Conservation (phyloP, 2,888 invertebrate species). For the Psylliodes chrysocephalus region DNA sequence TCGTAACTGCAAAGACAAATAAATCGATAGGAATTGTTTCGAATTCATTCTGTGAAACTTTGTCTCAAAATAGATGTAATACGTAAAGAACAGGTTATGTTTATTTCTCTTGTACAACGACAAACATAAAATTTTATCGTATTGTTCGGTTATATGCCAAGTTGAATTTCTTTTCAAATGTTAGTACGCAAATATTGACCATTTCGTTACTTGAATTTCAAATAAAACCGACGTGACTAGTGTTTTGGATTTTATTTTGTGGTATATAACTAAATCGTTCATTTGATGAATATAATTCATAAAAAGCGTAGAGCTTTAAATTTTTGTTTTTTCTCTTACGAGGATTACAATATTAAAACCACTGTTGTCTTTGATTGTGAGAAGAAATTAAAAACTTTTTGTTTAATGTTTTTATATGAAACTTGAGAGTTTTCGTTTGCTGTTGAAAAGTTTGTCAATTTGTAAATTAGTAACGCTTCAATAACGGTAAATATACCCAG, state of each 20-base stretch:
- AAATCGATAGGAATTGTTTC: background rate
- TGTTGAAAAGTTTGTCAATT: too few species aligned
- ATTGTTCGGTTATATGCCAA: constrained; percentile 1
- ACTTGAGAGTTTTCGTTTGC: too few species aligned
- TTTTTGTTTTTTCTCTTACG: too few species aligned
- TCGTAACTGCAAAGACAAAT: background rate
- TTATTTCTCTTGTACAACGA: background rate
- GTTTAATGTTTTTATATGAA: too few species aligned
- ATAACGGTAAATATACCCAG: too few species aligned
- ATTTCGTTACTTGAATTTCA: constrained; percentile 8
- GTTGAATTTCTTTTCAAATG: constrained; percentile 11
- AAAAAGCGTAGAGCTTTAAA: too few species aligned
- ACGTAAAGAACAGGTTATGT: constrained; percentile 1
- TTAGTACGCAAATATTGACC: constrained; percentile 2
- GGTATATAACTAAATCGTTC: background rate
- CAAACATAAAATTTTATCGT: constrained; percentile 13
- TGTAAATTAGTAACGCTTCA: too few species aligned
- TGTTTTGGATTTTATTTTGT: background rate
- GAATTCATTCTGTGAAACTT: background rate
- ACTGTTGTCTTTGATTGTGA: too few species aligned
- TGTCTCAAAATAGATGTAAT: background rate
- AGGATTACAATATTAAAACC: too few species aligned
- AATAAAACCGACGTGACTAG: background rate
- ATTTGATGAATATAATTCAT: too few species aligned
- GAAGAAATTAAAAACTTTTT: too few species aligned